Percentiles rank a stretch among this genome's conserved stretches.
phyloP scores from a whole-genome alignment of 2,113 vertebrate species.

The Heterocephalus glaber region DNA sequence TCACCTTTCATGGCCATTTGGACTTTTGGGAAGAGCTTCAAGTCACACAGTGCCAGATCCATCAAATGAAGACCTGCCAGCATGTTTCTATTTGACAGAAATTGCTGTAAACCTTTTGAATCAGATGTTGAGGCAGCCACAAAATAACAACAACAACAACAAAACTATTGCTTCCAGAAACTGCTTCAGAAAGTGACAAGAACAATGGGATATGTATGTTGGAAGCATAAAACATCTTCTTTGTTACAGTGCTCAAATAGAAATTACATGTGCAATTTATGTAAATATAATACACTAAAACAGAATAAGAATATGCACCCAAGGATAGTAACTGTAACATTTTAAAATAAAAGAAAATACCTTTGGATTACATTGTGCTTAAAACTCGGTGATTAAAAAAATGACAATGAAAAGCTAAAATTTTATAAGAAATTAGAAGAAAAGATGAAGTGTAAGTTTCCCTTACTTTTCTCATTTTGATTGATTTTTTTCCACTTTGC shows the following conservation, averaged over 20 bases:
- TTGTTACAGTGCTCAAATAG: neutral
- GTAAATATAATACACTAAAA: neutral
- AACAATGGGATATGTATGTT: neutral
- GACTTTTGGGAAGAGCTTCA: neutral
- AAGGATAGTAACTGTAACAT: neutral
- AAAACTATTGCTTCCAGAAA: neutral
- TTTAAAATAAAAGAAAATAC: neutral
- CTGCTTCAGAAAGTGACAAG: neutral
- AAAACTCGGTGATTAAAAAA: neutral
- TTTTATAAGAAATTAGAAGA: neutral
- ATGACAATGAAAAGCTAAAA: neutral
- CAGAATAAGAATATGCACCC: neutral
- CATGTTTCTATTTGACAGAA: neutral
- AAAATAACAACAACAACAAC: no score
- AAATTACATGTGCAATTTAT: neutral
- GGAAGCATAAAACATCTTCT: neutral
- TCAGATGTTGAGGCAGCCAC: neutral
- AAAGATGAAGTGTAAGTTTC: neutral
- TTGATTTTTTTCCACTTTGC: neutral
- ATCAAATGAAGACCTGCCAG: neutral
- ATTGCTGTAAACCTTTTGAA: neutral
- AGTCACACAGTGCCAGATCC: neutral
- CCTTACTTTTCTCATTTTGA: neutral
- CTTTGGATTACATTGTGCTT: neutral
- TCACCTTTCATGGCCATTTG: neutral